Conservation (phyloP, 2,888 invertebrate species). For the Oxyscelio sp. region DNA sequence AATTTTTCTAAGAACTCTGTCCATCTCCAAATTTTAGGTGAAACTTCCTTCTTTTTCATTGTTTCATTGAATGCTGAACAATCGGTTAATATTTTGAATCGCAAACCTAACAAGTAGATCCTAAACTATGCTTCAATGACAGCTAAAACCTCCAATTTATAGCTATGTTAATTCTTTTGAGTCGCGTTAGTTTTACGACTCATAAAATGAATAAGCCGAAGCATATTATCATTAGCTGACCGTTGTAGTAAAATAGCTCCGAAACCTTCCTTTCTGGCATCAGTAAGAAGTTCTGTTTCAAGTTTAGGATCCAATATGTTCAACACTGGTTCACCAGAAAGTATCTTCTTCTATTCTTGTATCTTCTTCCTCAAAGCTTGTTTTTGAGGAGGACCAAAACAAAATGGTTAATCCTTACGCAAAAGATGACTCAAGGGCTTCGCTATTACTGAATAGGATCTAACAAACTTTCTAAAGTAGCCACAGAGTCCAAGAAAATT, state of each 20-base stretch:
- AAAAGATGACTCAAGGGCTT: not conserved
- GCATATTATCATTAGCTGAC: not conserved
- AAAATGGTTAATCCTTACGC: not conserved
- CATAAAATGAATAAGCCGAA: not conserved
- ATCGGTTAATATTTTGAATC: not conserved
- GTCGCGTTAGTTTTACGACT: not conserved
- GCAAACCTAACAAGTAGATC: not conserved
- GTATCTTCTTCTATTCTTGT: not conserved
- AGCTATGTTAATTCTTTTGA: constrained; percentile 34
- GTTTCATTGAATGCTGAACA: not conserved
- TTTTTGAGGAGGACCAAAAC: not conserved
- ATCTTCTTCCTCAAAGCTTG: not conserved
- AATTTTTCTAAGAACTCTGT: too few relatives aligned
- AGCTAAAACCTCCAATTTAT: constrained; percentile 71
- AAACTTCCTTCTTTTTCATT: too few relatives aligned
- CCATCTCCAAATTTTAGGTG: too few relatives aligned
- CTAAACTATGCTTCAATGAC: constrained; percentile 65
- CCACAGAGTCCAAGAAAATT: not conserved
- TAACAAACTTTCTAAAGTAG: not conserved
- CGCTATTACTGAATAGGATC: not conserved
- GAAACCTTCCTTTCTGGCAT: not conserved
- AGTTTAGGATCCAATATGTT: not conserved
- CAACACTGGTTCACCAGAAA: not conserved
- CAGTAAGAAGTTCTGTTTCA: not conserved
- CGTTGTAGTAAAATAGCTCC: not conserved